phyloP scores from a whole-genome alignment of 2,888 invertebrate genomes.

The Lasioglossum oenotherae region DNA sequence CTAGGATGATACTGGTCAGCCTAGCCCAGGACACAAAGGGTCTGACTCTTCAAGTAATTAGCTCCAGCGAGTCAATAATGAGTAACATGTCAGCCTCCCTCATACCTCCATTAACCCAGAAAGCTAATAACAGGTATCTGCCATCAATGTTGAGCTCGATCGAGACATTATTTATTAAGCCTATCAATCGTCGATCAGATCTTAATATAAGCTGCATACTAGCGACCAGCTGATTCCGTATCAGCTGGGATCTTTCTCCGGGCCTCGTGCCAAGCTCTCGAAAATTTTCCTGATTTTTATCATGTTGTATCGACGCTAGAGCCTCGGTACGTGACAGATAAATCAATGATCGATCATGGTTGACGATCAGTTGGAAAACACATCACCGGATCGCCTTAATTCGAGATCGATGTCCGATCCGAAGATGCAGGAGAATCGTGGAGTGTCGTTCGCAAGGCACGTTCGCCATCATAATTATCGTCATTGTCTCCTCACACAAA shows the following conservation, averaged over 20 bases:
- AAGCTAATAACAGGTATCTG: background rate
- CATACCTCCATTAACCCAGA: background rate
- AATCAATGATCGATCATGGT: background rate
- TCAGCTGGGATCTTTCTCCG: background rate
- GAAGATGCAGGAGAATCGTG: background rate
- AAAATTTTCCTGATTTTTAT: background rate
- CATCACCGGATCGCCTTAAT: background rate
- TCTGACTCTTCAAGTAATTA: background rate
- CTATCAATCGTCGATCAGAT: background rate
- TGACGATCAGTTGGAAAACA: background rate
- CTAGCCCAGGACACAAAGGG: background rate
- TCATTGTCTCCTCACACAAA: no score
- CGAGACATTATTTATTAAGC: background rate
- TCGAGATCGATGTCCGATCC: background rate
- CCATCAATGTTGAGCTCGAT: background rate
- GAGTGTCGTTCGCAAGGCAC: background rate
- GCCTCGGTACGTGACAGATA: slow-evolving; percentile 13
- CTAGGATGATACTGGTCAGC: background rate
- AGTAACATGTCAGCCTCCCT: background rate
- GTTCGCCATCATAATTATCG: background rate
- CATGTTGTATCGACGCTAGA: background rate
- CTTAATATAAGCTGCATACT: background rate
- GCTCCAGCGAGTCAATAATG: background rate
- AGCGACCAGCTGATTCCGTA: background rate
- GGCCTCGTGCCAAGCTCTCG: background rate